These are phyloP conservation scores for Aleiodes alternator DNA, from an alignment of 2,888 invertebrate species.

Conservation along the genomic window DNA sequence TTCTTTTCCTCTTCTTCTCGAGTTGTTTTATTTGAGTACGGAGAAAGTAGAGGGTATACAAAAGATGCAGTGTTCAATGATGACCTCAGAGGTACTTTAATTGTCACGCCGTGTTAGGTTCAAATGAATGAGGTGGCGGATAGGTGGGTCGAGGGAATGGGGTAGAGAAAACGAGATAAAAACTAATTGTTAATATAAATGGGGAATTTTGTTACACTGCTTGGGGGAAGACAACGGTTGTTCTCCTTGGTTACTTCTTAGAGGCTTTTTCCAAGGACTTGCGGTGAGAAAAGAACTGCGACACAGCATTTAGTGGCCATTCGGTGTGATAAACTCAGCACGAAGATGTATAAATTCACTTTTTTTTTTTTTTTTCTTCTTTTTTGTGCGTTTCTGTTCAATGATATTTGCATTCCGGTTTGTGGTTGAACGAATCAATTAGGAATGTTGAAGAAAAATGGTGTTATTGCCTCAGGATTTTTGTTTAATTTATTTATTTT, in stretches of 20 bases:
- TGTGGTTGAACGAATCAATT: constrained; percentile 38
- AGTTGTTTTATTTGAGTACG: not conserved
- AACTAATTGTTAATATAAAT: constrained; percentile 6
- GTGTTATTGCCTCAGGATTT: constrained; percentile 12
- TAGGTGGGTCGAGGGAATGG: not conserved
- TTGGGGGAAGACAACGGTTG: not conserved
- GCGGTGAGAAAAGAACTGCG: not conserved
- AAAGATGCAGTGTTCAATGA: constrained; percentile 3
- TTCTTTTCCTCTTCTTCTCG: not conserved
- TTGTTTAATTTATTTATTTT: too few species aligned
- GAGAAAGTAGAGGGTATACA: constrained; percentile 26
- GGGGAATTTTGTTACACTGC: constrained; percentile 8
- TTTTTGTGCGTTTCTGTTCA: not conserved
- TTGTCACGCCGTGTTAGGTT: constrained; percentile 10
- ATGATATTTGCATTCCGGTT: constrained; percentile 35
- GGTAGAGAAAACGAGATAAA: not conserved
- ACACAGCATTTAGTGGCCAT: constrained; percentile 25
- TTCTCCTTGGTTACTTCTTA: constrained; percentile 30
- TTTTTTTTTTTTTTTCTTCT: not conserved
- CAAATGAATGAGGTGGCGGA: not conserved
- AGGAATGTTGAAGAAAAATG: constrained; percentile 28
- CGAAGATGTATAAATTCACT: constrained; percentile 20
- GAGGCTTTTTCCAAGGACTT: constrained; percentile 2
- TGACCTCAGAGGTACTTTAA: constrained; percentile 18
- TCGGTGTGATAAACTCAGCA: constrained; percentile 21